Evolutionary conservation across 2,888 invertebrate genomes (phyloP).

Genomic region (Drosophila percnosoma): DNA sequence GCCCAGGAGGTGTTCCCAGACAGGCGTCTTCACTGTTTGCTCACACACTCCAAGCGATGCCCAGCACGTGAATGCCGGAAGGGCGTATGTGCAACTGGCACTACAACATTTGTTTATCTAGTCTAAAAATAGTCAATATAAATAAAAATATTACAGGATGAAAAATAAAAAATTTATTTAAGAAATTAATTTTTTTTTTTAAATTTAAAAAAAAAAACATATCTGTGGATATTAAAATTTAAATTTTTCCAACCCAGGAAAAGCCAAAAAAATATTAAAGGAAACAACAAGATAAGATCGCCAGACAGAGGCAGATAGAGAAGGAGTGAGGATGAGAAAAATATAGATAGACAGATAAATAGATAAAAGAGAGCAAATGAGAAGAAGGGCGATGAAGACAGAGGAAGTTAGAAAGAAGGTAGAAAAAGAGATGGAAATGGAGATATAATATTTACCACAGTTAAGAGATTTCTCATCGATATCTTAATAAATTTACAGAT

Average conservation of each 20-base stretch:
- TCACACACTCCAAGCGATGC: conserved; percentile 12
- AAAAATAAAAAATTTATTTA: neutral
- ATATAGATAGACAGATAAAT: no score
- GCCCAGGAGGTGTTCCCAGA: conserved; percentile 46
- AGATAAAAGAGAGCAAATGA: no score
- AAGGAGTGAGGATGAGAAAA: no score
- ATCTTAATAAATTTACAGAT: neutral
- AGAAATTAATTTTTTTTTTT: neutral
- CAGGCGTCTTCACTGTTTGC: conserved; percentile 43
- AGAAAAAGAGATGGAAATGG: neutral
- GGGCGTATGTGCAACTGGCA: neutral
- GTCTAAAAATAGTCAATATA: neutral
- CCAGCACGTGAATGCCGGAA: neutral
- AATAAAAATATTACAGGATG: neutral
- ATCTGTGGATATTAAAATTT: no score
- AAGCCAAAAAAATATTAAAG: no score
- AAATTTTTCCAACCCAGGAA: no score
- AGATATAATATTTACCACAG: no score
- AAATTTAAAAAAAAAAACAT: no score
- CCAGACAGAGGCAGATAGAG: no score
- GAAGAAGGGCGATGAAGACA: no score
- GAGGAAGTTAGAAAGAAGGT: neutral
- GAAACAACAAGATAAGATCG: no score
- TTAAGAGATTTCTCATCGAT: neutral
- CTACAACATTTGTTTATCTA: neutral